phyloP scores from a whole-genome alignment of 2,113 vertebrate genomes.

The Cranoglanis bouderius region DNA sequence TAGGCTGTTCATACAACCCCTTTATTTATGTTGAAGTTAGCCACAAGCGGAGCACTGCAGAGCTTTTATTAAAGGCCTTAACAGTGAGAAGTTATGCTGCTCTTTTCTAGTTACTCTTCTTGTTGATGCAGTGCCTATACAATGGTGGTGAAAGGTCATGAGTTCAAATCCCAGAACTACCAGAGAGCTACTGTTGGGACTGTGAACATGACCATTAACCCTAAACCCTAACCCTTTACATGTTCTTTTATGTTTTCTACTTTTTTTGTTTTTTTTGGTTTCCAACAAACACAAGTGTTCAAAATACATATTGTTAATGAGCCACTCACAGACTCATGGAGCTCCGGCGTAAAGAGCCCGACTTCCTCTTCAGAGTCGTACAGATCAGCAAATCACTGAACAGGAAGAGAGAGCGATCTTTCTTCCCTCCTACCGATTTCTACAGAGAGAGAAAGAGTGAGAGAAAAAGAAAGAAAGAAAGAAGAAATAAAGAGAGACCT shows the following conservation, averaged over 20 bases:
- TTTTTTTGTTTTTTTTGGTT: neutral
- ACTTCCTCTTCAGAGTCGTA: slow-evolving; percentile 96
- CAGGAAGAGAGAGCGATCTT: slow-evolving; percentile 97
- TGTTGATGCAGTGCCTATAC: neutral
- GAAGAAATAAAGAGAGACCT: neutral
- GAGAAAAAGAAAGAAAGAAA: neutral
- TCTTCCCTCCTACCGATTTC: slow-evolving; percentile 94
- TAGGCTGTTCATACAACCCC: neutral
- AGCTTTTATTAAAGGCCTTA: neutral
- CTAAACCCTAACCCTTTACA: neutral
- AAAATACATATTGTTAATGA: neutral
- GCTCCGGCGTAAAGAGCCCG: slow-evolving; percentile 92
- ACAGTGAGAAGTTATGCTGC: neutral
- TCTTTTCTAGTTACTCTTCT: neutral
- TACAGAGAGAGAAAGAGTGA: slow-evolving; percentile 57
- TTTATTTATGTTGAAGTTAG: neutral
- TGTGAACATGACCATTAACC: neutral
- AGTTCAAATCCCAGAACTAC: neutral
- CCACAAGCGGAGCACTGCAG: too few relatives aligned
- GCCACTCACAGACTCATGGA: slow-evolving; percentile 96
- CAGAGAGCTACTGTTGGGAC: neutral
- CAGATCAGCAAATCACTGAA: slow-evolving; percentile 96
- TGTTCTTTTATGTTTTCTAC: neutral
- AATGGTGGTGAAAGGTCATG: neutral
- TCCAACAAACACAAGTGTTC: neutral